Conservation (phyloP, 2,113 vertebrate genomes). For the Sphyrna mokarran region DNA sequence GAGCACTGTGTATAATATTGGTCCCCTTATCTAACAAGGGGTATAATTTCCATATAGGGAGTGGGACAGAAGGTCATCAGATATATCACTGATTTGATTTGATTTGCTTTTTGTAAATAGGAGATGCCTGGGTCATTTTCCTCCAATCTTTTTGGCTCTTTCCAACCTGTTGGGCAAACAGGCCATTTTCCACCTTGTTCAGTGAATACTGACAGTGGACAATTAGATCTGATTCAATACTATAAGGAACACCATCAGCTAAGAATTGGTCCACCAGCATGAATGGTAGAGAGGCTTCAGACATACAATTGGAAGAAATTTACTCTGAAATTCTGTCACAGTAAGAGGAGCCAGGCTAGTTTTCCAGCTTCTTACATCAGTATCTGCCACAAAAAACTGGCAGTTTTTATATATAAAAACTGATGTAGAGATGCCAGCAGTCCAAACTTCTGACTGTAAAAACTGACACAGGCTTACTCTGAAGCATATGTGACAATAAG, state of each 20-base stretch:
- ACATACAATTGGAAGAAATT: not conserved
- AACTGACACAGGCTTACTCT: not conserved
- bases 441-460: too few relatives aligned
- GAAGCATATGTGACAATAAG: not conserved
- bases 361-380: not conserved
- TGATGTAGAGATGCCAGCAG: too few relatives aligned
- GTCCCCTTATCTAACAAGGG: too few relatives aligned
- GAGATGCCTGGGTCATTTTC: not conserved
- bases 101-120: not conserved
- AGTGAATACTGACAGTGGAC: not conserved
- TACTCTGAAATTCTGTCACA: not conserved
- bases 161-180: too few relatives aligned
- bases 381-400: too few relatives aligned
- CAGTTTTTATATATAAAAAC: too few relatives aligned
- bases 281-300: not conserved
- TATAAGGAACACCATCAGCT: not conserved
- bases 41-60: too few relatives aligned
- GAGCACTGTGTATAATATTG: too few relatives aligned
- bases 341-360: not conserved
- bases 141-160: too few relatives aligned
- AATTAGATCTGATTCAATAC: not conserved
- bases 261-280: not conserved
- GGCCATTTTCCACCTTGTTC: not conserved
- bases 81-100: too few relatives aligned
- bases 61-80: too few relatives aligned